These are phyloP conservation scores for Siniperca obscura DNA, from an alignment of 2,797 vertebrate genomes.

Conservation along the genomic window DNA sequence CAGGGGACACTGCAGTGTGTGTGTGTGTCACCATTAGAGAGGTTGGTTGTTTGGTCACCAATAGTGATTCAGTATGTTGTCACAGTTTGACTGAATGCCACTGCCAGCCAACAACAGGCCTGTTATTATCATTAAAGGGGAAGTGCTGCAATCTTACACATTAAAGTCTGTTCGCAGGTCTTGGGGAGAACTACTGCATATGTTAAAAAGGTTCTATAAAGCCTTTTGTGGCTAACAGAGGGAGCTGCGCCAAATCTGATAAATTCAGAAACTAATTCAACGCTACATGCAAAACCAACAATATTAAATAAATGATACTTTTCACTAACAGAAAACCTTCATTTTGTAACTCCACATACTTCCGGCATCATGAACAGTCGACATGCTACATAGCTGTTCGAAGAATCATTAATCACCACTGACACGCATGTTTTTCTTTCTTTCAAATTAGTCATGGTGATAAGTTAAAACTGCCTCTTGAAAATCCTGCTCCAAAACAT, in stretches of 20 bases:
- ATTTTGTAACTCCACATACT: neutral
- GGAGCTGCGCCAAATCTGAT: neutral
- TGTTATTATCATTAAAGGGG: neutral
- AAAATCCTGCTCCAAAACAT: conserved; percentile 3
- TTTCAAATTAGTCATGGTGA: neutral
- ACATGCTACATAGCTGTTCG: conserved; percentile 4
- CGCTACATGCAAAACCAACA: neutral
- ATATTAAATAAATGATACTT: neutral
- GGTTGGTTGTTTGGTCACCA: conserved; percentile 12
- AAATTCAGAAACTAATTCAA: conserved; percentile 4
- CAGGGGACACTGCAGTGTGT: conserved; percentile 7
- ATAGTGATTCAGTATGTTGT: conserved; percentile 17
- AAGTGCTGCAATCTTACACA: neutral
- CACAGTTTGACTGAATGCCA: conserved; percentile 9
- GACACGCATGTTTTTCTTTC: neutral
- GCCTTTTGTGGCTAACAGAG: neutral
- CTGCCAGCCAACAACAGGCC: conserved; percentile 5
- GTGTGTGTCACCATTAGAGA: conserved; percentile 3
- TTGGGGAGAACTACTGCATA: too few species aligned
- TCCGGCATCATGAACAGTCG: neutral
- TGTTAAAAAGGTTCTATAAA: neutral
- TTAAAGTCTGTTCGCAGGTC: neutral
- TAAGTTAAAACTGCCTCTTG: conserved; percentile 9
- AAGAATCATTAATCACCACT: conserved; percentile 2
- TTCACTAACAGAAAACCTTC: neutral